phyloP scores from a whole-genome alignment of 1,140 invertebrate genomes.

The Drosophila malerkotliana region DNA sequence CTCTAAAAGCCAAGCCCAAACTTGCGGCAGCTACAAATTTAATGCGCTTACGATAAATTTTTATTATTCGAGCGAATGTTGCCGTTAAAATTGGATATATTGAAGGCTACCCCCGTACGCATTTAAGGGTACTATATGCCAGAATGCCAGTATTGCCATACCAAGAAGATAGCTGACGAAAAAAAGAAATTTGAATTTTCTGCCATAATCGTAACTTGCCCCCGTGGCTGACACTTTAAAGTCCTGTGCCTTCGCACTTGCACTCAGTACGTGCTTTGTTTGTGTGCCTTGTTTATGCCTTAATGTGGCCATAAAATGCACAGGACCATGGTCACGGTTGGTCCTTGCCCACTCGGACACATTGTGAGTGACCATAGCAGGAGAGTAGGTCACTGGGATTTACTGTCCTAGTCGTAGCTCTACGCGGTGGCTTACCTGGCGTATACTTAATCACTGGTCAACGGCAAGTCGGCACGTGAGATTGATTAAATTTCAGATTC shows the following conservation, averaged over 20 bases:
- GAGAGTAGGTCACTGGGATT: slow-evolving; percentile 61
- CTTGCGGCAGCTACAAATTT: slow-evolving; percentile 69
- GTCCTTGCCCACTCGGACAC: neutral
- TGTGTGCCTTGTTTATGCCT: slow-evolving; percentile 58
- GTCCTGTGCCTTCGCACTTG: slow-evolving; percentile 32
- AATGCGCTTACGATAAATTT: slow-evolving; percentile 76
- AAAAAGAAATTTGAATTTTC: slow-evolving; percentile 55
- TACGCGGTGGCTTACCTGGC: slow-evolving; percentile 64
- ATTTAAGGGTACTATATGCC: neutral
- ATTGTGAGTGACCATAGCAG: slow-evolving; percentile 30
- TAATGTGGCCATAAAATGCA: slow-evolving; percentile 75
- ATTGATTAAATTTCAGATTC: slow-evolving; percentile 73
- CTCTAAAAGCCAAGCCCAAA: slow-evolving; percentile 35
- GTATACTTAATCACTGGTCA: slow-evolving; percentile 66
- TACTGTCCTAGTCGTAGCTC: slow-evolving; percentile 17
- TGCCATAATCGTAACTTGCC: slow-evolving; percentile 32
- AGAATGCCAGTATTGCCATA: neutral
- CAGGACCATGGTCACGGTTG: slow-evolving; percentile 19
- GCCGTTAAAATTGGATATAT: slow-evolving; percentile 62
- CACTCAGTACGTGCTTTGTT: slow-evolving; percentile 46
- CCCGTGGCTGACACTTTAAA: slow-evolving; percentile 38
- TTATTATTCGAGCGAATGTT: slow-evolving; percentile 68
- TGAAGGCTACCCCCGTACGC: slow-evolving; percentile 6
- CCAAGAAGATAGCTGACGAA: slow-evolving; percentile 4
- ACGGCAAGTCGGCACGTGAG: slow-evolving; percentile 62